Evolutionary conservation across 2,888 invertebrate species (phyloP).

Genomic region (Cheilosia soror): DNA sequence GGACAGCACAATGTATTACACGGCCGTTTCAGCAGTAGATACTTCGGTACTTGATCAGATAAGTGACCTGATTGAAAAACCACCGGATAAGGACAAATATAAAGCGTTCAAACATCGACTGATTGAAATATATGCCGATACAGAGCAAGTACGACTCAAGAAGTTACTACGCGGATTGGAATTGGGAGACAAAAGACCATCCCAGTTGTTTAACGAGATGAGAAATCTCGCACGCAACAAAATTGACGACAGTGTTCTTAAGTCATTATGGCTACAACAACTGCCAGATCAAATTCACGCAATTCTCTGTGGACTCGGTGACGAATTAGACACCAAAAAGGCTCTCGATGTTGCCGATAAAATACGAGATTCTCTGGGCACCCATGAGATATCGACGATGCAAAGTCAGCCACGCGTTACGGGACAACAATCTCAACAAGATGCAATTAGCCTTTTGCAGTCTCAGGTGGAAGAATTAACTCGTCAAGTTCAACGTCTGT

Average conservation of each 20-base stretch:
- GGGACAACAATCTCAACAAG: not conserved
- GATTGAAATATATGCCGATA: conserved; percentile 3
- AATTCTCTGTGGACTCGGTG: conserved; percentile 1
- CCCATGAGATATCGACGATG: not conserved
- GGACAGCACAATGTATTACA: conserved; percentile 18
- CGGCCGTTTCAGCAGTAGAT: not conserved
- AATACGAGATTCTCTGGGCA: conserved; percentile 2
- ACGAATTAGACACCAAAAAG: not conserved
- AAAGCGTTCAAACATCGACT: not conserved
- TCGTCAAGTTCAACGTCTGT: conserved; percentile 1
- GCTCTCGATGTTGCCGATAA: conserved; percentile 1
- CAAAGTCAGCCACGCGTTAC: not conserved
- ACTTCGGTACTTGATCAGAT: conserved; percentile 3
- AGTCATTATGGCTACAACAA: not conserved
- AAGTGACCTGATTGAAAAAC: not conserved
- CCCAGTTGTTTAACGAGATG: conserved; percentile 1
- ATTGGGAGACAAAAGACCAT: not conserved
- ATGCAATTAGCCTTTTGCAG: not conserved
- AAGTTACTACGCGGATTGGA: not conserved
- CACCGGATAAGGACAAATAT: not conserved
- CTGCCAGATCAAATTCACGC: conserved; percentile 2
- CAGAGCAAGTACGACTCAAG: no score
- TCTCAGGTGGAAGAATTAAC: conserved; percentile 1
- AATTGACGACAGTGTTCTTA: conserved; percentile 1
- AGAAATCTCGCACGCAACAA: conserved; percentile 11